Evolutionary conservation across 2,888 invertebrate genomes (phyloP).

Genomic region (Hedya salicella): DNA sequence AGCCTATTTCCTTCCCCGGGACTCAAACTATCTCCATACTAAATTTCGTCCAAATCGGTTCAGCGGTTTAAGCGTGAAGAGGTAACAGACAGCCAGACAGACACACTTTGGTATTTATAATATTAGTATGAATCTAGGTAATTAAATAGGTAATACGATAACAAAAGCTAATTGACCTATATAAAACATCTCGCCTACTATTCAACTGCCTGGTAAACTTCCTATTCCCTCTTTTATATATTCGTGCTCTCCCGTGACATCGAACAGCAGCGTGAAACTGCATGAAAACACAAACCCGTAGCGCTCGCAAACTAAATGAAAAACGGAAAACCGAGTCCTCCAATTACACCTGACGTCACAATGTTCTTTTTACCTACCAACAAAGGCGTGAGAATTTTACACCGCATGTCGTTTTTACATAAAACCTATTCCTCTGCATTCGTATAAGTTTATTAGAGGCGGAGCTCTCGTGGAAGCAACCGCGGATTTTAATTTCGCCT

Average conservation of each 20-base stretch:
- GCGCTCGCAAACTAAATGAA: slow-evolving; percentile 16
- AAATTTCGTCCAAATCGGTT: too few relatives aligned
- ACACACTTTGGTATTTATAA: too few relatives aligned
- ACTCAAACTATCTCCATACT: too few relatives aligned
- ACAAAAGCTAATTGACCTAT: too few relatives aligned
- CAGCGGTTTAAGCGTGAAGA: too few relatives aligned
- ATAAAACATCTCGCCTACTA: too few relatives aligned
- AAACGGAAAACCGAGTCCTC: slow-evolving; percentile 26
- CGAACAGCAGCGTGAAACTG: not conserved
- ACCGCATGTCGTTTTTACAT: slow-evolving; percentile 27
- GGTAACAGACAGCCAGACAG: too few relatives aligned
- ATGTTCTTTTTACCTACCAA: slow-evolving; percentile 23
- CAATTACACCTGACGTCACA: slow-evolving; percentile 34
- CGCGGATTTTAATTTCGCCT: slow-evolving; percentile 72
- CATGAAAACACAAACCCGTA: not conserved
- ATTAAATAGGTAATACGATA: too few relatives aligned
- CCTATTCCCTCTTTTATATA: too few relatives aligned
- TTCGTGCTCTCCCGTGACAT: not conserved
- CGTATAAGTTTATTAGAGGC: slow-evolving; percentile 67
- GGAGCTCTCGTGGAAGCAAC: slow-evolving; percentile 61
- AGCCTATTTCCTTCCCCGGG: too few relatives aligned
- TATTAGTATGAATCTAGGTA: too few relatives aligned
- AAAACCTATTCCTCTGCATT: slow-evolving; percentile 46
- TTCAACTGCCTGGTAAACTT: too few relatives aligned
- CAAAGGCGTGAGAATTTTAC: slow-evolving; percentile 36